Percentiles rank a stretch among this genome's conserved stretches.
Evolutionary conservation across 2,113 vertebrate species (phyloP).

Genomic region (Triplophysa tibetana): DNA sequence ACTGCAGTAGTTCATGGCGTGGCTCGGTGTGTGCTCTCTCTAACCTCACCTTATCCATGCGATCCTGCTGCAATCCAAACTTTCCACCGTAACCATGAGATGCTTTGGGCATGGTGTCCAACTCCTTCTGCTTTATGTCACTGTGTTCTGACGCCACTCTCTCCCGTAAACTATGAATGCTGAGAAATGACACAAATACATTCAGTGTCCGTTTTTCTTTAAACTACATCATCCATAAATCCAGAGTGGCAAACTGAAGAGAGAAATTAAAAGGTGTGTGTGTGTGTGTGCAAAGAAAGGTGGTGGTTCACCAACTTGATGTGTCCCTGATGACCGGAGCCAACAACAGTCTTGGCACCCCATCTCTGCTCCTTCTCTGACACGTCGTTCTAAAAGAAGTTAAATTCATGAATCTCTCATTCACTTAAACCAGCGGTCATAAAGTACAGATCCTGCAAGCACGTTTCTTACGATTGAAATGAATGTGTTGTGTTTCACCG

Average conservation of each 20-base stretch:
- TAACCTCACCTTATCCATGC: conserved; percentile 90
- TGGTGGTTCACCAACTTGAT: conserved; percentile 81
- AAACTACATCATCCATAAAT: neutral
- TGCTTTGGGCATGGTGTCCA: conserved; percentile 84
- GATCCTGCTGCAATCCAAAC: conserved; percentile 91
- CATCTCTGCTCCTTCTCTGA: conserved; percentile 96
- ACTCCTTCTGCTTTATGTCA: conserved; percentile 86
- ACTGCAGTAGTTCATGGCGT: too few species aligned
- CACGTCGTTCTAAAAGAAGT: conserved; percentile 83
- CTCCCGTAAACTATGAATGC: conserved; percentile 87
- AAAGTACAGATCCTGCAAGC: too few species aligned
- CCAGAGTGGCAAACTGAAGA: too few species aligned
- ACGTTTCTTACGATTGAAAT: too few species aligned
- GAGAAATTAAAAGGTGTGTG: too few species aligned
- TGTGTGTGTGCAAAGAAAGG: too few species aligned
- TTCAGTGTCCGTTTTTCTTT: neutral
- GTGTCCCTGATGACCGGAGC: conserved; percentile 95
- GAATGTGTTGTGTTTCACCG: too few species aligned
- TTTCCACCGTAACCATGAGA: conserved; percentile 94
- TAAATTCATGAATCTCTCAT: too few species aligned
- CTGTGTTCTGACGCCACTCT: conserved; percentile 90
- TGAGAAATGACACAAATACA: conserved; percentile 50
- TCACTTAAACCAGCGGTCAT: too few species aligned
- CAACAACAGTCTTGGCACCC: conserved; percentile 93
- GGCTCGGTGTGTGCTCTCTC: too few species aligned